phyloP scores from a whole-genome alignment of 2,113 vertebrate genomes.

The Indicator indicator region DNA sequence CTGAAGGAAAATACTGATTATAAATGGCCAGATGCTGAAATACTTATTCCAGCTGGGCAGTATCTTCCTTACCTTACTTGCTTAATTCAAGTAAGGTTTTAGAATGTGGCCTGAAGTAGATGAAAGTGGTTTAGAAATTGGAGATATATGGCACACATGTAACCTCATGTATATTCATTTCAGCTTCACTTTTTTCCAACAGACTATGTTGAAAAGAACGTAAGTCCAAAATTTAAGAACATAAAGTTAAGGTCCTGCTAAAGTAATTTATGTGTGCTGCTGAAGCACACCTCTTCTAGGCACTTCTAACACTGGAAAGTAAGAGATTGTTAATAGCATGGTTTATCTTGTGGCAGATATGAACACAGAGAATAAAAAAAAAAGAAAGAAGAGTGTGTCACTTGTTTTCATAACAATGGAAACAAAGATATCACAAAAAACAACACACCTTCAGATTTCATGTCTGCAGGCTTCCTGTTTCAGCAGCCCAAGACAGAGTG shows the following conservation, averaged over 20 bases:
- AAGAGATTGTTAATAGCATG: background rate
- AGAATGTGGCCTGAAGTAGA: background rate
- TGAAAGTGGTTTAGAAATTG: background rate
- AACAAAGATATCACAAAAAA: background rate
- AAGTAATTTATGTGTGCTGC: background rate
- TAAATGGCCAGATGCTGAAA: background rate
- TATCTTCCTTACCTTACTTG: background rate
- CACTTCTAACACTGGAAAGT: background rate
- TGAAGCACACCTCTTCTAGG: background rate
- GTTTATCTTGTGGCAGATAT: background rate
- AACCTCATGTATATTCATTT: background rate
- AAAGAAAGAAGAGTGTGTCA: background rate
- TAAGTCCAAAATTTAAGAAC: background rate
- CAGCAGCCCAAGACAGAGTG: background rate
- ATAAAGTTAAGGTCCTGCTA: background rate
- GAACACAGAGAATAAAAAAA: background rate
- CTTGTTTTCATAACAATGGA: background rate
- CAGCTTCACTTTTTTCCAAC: background rate
- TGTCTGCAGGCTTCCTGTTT: background rate
- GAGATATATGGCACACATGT: fast-evolving
- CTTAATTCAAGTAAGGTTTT: background rate
- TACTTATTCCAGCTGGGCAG: too few species aligned
- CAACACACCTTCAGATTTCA: background rate
- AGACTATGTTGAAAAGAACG: background rate
- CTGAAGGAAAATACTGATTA: background rate